A percentile compares a stretch with the other conserved stretches of the same genome.
Conservation (phyloP, 2,113 vertebrate genomes). For the Plecturocebus donacophilus region DNA sequence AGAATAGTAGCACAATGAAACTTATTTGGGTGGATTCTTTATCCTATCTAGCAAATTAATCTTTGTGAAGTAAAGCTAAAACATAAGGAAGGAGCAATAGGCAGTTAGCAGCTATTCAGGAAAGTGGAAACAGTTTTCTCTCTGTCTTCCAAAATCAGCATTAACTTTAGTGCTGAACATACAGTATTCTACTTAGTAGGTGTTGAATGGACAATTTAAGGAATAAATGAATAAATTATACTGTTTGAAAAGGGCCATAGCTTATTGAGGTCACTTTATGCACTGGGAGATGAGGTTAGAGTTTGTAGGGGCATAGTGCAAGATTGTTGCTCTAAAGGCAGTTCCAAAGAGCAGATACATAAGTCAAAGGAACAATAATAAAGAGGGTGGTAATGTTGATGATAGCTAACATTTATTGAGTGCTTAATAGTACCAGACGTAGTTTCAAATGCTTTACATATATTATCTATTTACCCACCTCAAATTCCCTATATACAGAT, state of each 20-base stretch:
- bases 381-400: not conserved
- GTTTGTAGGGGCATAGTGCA: fast-evolving
- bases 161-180: not conserved
- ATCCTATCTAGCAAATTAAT: not conserved
- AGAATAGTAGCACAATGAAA: not conserved
- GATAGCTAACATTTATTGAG: not conserved
- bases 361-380: not conserved
- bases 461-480: not conserved
- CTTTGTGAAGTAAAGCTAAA: not conserved
- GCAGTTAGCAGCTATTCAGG: not conserved
- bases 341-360: not conserved
- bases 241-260: not conserved
- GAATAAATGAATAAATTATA: not conserved
- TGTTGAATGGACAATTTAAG: not conserved
- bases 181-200: not conserved
- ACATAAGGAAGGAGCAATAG: not conserved
- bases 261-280: not conserved
- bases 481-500: not conserved
- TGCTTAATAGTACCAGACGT: not conserved
- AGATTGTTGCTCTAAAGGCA: not conserved
- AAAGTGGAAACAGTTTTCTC: not conserved
- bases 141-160: not conserved
- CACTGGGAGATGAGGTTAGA: not conserved
- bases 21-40: not conserved
- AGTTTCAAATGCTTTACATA: not conserved